A percentile compares a stretch with the other conserved stretches of the same genome.
Evolutionary conservation across 2,113 vertebrate genomes (phyloP).

Genomic region (Cygnus buccinator): DNA sequence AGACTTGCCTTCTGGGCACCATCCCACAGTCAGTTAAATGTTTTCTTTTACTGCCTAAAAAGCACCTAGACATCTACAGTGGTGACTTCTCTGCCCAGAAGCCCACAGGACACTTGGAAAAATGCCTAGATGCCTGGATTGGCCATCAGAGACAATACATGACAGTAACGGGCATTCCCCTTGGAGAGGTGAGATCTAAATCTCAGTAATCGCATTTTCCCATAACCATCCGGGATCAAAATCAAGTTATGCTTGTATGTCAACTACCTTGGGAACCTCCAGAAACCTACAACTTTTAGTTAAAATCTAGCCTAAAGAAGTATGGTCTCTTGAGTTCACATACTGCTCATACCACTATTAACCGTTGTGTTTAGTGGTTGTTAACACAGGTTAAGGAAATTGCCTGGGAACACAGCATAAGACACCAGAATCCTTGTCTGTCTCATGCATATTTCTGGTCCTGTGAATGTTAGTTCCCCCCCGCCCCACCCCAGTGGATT

Average conservation of each 20-base stretch:
- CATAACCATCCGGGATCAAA: neutral
- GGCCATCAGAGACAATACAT: neutral
- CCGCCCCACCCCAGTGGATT: neutral
- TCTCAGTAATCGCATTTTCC: neutral
- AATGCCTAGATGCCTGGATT: neutral
- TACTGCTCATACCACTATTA: neutral
- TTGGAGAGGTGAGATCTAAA: neutral
- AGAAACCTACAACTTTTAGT: neutral
- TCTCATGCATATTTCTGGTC: neutral
- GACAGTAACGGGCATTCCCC: neutral
- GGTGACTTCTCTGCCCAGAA: neutral
- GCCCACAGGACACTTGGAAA: neutral
- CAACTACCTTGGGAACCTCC: neutral
- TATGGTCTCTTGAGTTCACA: neutral
- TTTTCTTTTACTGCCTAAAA: neutral
- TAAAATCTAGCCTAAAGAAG: neutral
- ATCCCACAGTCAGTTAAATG: neutral
- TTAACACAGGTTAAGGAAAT: neutral
- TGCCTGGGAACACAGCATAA: neutral
- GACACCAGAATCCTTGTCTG: neutral
- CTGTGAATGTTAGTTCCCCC: neutral
- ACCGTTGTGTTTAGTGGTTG: neutral
- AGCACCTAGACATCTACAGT: neutral
- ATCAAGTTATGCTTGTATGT: neutral
- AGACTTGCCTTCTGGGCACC: neutral